phyloP scores from a whole-genome alignment of 2,113 vertebrate genomes.

The Bostrychus sinensis region DNA sequence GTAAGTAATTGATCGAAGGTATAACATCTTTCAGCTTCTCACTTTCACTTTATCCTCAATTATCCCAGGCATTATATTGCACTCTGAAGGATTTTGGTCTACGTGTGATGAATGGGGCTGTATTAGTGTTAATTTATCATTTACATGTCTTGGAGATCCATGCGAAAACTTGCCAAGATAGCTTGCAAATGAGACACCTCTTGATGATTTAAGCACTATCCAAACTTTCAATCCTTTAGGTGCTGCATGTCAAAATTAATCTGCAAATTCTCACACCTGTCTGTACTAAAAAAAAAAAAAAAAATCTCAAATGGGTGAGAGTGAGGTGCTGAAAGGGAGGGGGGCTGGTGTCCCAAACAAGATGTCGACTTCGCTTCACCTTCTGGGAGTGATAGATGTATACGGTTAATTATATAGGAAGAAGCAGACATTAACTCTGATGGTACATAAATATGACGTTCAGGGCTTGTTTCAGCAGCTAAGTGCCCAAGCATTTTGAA shows the following conservation, averaged over 20 bases:
- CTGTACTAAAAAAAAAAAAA: not conserved
- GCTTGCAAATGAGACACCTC: slow-evolving; percentile 33
- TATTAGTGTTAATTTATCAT: slow-evolving; percentile 37
- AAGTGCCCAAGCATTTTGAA: slow-evolving; percentile 14
- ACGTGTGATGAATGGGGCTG: slow-evolving; percentile 23
- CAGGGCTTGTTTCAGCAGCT: slow-evolving; percentile 5
- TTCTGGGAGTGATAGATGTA: not conserved
- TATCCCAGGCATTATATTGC: slow-evolving; percentile 23
- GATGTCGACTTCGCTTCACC: not conserved
- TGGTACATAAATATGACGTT: slow-evolving; percentile 10
- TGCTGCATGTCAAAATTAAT: slow-evolving; percentile 8
- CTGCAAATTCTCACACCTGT: slow-evolving; percentile 1
- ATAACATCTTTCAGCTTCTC: not conserved
- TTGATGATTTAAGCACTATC: slow-evolving; percentile 16
- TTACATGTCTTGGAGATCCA: slow-evolving; percentile 12
- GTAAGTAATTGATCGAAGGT: not conserved
- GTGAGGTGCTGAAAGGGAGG: not conserved
- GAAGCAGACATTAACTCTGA: slow-evolving; percentile 11
- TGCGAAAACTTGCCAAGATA: slow-evolving; percentile 12
- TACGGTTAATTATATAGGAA: not conserved
- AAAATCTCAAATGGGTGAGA: not conserved
- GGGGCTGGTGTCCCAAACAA: not conserved
- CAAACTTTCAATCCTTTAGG: slow-evolving; percentile 5
- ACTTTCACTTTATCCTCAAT: slow-evolving; percentile 19
- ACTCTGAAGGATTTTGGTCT: slow-evolving; percentile 4